Evolutionary conservation across 2,888 invertebrate species (phyloP).

Genomic region (Panopea generosa): DNA sequence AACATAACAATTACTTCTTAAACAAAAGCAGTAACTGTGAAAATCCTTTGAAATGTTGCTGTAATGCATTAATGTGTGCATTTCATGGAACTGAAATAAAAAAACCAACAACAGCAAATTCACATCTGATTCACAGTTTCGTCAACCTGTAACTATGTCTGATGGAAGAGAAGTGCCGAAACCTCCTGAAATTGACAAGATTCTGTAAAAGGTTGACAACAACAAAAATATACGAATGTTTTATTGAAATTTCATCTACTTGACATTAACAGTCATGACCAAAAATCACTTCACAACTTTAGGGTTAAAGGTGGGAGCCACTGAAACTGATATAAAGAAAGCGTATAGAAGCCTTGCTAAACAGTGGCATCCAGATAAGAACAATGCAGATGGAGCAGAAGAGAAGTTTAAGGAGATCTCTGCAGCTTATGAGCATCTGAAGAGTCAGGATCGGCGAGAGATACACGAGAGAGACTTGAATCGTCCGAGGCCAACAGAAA

Average conservation of each 20-base stretch:
- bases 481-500: conserved; percentile 37
- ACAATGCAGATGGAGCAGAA: conserved; percentile 78
- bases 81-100: too few relatives aligned
- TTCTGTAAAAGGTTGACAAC: too few relatives aligned
- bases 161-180: conserved; percentile 1
- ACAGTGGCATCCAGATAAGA: conserved; percentile 83
- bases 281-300: conserved; percentile 78
- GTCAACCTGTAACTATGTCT: not conserved
- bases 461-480: conserved; percentile 73
- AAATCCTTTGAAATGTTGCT: too few relatives aligned
- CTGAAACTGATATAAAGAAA: conserved; percentile 81
- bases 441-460: conserved; percentile 73
- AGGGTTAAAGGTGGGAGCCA: conserved; percentile 74
- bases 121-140: too few relatives aligned
- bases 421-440: conserved; percentile 80
- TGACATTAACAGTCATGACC: conserved; percentile 34
- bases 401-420: conserved; percentile 83
- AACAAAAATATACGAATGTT: too few relatives aligned
- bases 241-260: too few relatives aligned
- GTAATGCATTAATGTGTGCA: too few relatives aligned
- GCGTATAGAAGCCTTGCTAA: conserved; percentile 80
- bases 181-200: not conserved
- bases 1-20: too few relatives aligned
- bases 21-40: too few relatives aligned
- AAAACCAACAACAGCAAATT: too few relatives aligned